phyloP scores from a whole-genome alignment of 2,797 vertebrate species.

The Eulemur mongoz region DNA sequence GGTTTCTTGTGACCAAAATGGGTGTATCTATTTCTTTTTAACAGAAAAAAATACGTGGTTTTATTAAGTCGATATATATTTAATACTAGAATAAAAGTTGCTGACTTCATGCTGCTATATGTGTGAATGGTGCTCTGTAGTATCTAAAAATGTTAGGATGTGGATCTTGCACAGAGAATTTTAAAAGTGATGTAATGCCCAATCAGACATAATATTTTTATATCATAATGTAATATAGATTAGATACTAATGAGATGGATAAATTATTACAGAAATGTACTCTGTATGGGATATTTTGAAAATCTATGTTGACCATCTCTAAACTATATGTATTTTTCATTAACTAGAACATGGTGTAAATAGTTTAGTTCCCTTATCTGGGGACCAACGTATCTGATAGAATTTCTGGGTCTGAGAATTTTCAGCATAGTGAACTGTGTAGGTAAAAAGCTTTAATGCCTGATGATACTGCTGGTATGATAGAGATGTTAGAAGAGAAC shows the following conservation, averaged over 20 bases:
- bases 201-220: not conserved
- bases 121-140: not conserved
- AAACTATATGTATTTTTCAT: not conserved
- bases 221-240: not conserved
- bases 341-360: not conserved
- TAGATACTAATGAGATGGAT: not conserved
- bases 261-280: not conserved
- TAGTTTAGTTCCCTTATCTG: not conserved
- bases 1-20: not conserved
- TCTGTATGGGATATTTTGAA: not conserved
- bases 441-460: not conserved
- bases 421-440: not conserved
- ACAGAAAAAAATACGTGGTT: not conserved
- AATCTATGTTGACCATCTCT: not conserved
- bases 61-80: not conserved
- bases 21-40: not conserved
- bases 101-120: not conserved
- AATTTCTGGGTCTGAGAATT: not conserved
- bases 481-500: not conserved
- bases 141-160: not conserved
- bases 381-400: not conserved
- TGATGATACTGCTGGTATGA: not conserved
- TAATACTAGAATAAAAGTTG: not conserved
- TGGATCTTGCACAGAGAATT: not conserved
- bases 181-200: not conserved